Conservation (phyloP, 2,888 invertebrate genomes). For the Andrena hattorfiana region DNA sequence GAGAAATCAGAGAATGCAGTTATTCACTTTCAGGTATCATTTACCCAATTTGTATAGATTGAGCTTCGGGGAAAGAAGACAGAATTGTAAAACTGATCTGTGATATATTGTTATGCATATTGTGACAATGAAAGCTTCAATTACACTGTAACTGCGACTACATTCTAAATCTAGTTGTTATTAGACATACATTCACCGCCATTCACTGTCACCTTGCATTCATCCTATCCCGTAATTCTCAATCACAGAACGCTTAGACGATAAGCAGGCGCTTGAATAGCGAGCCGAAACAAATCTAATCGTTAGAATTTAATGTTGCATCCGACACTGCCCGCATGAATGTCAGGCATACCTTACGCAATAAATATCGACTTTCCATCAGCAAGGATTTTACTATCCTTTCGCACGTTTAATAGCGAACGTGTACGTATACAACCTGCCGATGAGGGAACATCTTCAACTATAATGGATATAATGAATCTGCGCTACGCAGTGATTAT, state of each 20-base stretch:
- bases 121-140: too few species aligned
- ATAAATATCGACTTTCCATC: neutral
- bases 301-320: neutral
- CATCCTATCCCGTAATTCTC: neutral
- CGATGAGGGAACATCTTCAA: conserved; percentile 7
- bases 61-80: too few species aligned
- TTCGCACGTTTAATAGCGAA: neutral
- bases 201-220: neutral
- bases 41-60: too few species aligned
- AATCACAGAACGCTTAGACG: neutral
- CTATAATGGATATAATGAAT: conserved; percentile 28
- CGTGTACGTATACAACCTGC: neutral
- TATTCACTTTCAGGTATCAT: too few species aligned
- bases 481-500: conserved; percentile 61
- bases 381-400: neutral
- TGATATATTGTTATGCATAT: too few species aligned
- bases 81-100: too few species aligned
- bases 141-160: too few species aligned
- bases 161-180: too few species aligned
- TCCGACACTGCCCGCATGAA: neutral
- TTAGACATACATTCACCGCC: too few species aligned
- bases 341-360: neutral
- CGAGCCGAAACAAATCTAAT: neutral
- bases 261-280: neutral
- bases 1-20: too few species aligned